Percentiles rank a stretch among this genome's conserved stretches.
Conservation (phyloP, 2,888 invertebrate genomes). For the Chydorus sphaericus region DNA sequence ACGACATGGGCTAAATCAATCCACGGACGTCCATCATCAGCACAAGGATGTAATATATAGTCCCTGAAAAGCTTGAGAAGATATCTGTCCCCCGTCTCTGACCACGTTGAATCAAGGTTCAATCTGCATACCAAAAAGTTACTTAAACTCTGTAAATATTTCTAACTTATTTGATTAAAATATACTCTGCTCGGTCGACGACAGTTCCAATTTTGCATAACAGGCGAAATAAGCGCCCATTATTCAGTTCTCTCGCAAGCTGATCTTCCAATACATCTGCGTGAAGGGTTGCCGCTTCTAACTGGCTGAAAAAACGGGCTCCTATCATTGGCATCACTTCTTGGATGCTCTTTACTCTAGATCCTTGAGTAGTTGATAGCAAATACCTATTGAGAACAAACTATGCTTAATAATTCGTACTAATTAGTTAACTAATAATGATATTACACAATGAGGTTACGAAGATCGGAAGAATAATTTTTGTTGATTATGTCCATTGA, state of each 20-base stretch:
- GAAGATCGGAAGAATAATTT: slow-evolving; percentile 82
- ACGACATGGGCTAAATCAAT: slow-evolving; percentile 90
- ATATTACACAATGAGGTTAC: slow-evolving; percentile 75
- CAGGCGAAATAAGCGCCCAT: slow-evolving; percentile 79
- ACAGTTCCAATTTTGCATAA: slow-evolving; percentile 84
- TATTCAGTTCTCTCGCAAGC: slow-evolving; percentile 83
- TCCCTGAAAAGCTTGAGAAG: slow-evolving; percentile 96
- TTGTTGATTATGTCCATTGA: slow-evolving; percentile 78
- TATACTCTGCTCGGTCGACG: slow-evolving; percentile 85
- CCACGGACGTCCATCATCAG: slow-evolving; percentile 86
- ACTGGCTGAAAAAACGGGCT: slow-evolving; percentile 87
- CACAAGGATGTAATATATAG: slow-evolving; percentile 90
- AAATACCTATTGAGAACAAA: slow-evolving; percentile 44
- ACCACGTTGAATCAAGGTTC: slow-evolving; percentile 86
- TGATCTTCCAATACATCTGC: slow-evolving; percentile 82
- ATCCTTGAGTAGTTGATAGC: slow-evolving; percentile 39
- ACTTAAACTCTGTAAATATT: not conserved
- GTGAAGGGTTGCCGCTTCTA: slow-evolving; percentile 75
- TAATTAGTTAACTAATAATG: not conserved
- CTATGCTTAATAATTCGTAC: not conserved
- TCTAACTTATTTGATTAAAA: not conserved
- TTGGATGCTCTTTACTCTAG: slow-evolving; percentile 53
- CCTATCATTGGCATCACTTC: slow-evolving; percentile 99
- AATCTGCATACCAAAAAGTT: slow-evolving; percentile 40
- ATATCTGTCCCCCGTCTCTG: slow-evolving; percentile 95